Conservation (phyloP, 2,797 vertebrate genomes). For the Brachymystax lenok region DNA sequence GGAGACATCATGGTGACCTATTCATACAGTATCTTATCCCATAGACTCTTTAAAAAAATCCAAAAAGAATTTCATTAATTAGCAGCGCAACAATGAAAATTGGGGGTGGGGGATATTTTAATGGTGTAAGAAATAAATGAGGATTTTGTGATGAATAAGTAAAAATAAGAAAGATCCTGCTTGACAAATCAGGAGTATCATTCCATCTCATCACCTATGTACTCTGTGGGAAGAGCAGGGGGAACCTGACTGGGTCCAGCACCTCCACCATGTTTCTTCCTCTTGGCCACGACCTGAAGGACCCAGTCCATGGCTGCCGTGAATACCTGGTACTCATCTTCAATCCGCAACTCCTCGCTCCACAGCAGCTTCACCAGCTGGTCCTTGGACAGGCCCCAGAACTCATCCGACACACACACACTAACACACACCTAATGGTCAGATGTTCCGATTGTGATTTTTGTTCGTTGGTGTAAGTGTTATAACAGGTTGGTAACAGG, state of each 20-base stretch:
- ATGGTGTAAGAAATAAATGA: too few relatives aligned
- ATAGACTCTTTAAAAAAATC: neutral
- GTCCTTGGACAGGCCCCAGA: constrained; percentile 86
- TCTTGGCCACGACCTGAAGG: constrained; percentile 85
- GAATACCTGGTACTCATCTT: constrained; percentile 98
- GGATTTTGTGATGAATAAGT: too few relatives aligned
- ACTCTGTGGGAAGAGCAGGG: constrained; percentile 91
- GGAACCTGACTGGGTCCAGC: constrained; percentile 91
- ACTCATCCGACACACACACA: constrained; percentile 79
- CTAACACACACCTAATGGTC: constrained; percentile 68
- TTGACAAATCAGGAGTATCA: neutral
- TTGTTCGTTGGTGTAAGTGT: neutral
- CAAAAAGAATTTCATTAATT: neutral
- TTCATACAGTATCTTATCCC: neutral
- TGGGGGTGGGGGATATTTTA: too few relatives aligned
- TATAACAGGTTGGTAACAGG: neutral
- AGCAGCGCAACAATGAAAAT: neutral
- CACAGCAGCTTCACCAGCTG: constrained; percentile 88
- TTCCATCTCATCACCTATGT: constrained; percentile 79
- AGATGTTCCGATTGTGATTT: neutral
- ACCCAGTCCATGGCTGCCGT: constrained; percentile 93
- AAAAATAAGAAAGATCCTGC: neutral
- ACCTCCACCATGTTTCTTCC: constrained; percentile 93
- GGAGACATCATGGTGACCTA: neutral
- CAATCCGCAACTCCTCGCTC: constrained; percentile 94